Conservation (phyloP, 2,113 vertebrate species). For the Larimichthys crocea region DNA sequence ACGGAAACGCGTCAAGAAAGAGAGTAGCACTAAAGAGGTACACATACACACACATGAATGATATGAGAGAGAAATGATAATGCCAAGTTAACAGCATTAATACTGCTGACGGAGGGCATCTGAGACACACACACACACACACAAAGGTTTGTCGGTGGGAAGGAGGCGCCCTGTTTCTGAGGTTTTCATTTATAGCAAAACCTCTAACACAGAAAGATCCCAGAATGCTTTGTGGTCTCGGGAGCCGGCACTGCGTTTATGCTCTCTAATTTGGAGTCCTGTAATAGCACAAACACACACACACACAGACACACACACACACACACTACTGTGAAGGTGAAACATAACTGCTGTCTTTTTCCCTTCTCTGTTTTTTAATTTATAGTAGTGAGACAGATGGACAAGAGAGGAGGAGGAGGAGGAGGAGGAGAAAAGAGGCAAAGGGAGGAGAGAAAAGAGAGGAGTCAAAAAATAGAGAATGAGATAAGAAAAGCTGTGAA, state of each 20-base stretch:
- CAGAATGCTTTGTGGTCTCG: conserved; percentile 82
- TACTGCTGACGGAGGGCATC: conserved; percentile 17
- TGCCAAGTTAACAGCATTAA: conserved; percentile 19
- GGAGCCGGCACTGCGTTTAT: conserved; percentile 64
- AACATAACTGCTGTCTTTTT: conserved; percentile 32
- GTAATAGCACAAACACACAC: conserved; percentile 64
- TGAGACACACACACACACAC: conserved; percentile 27
- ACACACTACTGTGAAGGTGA: conserved; percentile 48
- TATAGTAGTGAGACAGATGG: conserved; percentile 34
- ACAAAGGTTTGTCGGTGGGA: conserved; percentile 53
- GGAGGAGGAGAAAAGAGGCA: not conserved
- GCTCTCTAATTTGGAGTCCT: conserved; percentile 83
- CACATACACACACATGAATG: conserved; percentile 18
- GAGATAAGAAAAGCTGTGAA: conserved; percentile 47
- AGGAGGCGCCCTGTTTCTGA: conserved; percentile 70
- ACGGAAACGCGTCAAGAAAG: conserved; percentile 41
- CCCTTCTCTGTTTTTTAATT: conserved; percentile 14
- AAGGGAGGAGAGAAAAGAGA: not conserved
- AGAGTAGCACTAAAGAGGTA: conserved; percentile 32
- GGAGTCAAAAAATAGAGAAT: conserved; percentile 22
- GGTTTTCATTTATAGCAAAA: conserved; percentile 71
- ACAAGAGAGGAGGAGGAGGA: not conserved
- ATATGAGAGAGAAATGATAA: conserved; percentile 20
- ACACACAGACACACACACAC: conserved; percentile 32
- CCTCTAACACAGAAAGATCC: conserved; percentile 72